Conservation (phyloP, 2,113 vertebrate genomes). For the Paracanthobrama guichenoti region DNA sequence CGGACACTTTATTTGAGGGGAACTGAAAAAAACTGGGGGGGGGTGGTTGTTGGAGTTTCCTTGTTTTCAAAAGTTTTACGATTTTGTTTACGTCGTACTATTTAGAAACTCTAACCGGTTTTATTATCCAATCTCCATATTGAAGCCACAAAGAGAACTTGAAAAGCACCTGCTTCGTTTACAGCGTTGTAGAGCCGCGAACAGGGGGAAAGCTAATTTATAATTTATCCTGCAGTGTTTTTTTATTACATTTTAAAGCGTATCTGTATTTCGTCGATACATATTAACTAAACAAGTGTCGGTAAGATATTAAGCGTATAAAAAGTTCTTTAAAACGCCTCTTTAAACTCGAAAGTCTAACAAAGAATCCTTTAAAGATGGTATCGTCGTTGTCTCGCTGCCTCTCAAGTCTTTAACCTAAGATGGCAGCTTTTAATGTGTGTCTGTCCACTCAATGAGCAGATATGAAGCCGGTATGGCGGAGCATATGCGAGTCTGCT, state of each 20-base stretch:
- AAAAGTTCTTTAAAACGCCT: not conserved
- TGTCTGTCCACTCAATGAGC: constrained; percentile 89
- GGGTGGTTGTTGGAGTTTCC: no score
- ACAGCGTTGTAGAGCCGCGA: not conserved
- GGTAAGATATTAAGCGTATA: not conserved
- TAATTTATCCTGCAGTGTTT: not conserved
- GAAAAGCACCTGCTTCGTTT: constrained; percentile 35
- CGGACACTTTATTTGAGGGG: not conserved
- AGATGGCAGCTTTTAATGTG: constrained; percentile 99
- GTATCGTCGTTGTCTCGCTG: constrained; percentile 70
- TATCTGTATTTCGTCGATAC: not conserved
- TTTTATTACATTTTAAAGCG: not conserved
- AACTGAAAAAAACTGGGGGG: not conserved
- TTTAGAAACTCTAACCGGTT: constrained; percentile 48
- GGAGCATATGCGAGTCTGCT: constrained; percentile 69
- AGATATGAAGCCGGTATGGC: constrained; percentile 80
- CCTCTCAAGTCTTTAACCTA: constrained; percentile 90
- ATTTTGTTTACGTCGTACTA: constrained; percentile 34
- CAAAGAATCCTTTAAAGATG: not conserved
- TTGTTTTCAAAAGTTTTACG: constrained; percentile 45
- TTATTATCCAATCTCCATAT: not conserved
- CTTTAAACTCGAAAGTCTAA: not conserved
- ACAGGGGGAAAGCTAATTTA: not conserved
- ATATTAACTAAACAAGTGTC: not conserved
- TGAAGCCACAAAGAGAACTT: not conserved